A percentile compares a stretch with the other conserved stretches of the same genome.
Evolutionary conservation across 2,888 invertebrate species (phyloP).

Genomic region (Thera obeliscata): DNA sequence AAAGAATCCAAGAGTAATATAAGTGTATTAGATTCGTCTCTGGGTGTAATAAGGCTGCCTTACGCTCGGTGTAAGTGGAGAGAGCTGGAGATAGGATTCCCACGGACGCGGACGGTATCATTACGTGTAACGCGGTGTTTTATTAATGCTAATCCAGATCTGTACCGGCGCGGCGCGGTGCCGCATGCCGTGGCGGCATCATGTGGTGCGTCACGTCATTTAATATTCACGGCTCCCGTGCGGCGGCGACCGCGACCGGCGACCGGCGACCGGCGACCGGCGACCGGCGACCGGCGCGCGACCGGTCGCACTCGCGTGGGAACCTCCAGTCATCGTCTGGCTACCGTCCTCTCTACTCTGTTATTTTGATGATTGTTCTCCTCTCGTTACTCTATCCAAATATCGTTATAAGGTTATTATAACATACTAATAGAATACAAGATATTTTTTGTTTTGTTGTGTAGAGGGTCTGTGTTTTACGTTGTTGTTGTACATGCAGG

Average conservation of each 20-base stretch:
- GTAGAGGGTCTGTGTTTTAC: background rate
- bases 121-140: slow-evolving; percentile 1
- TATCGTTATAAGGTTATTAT: slow-evolving; percentile 14
- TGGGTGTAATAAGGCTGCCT: background rate
- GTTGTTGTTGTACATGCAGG: background rate
- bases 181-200: slow-evolving; percentile 23
- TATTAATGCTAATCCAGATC: slow-evolving; percentile 14
- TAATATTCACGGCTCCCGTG: slow-evolving; percentile 49
- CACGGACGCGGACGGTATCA: background rate
- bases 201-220: slow-evolving; percentile 62
- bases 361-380: slow-evolving; percentile 33
- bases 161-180: background rate
- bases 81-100: background rate
- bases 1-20: slow-evolving; percentile 2
- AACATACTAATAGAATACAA: slow-evolving; percentile 18
- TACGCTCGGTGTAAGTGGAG: too few relatives aligned
- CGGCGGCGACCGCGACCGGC: slow-evolving; percentile 40
- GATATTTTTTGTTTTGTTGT: background rate
- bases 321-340: slow-evolving; percentile 16
- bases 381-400: slow-evolving; percentile 24
- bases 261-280: slow-evolving; percentile 29
- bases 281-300: slow-evolving; percentile 12
- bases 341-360: slow-evolving; percentile 21
- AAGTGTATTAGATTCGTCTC: background rate
- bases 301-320: slow-evolving; percentile 34